Percentiles rank a stretch among this genome's conserved stretches.
Conservation (phyloP, 2,888 invertebrate species). For the Acanthopleura granulata region DNA sequence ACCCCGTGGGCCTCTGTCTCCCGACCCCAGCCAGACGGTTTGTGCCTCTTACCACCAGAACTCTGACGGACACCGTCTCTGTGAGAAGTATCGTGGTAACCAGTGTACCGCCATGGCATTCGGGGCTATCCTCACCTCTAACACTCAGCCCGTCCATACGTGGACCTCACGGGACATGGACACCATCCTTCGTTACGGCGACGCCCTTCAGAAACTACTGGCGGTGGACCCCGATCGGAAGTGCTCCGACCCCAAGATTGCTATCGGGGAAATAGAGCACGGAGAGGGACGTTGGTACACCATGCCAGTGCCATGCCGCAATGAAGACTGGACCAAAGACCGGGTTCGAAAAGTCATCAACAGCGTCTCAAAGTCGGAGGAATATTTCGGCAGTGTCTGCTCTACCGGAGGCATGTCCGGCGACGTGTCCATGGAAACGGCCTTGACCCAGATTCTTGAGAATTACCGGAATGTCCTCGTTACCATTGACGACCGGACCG, state of each 20-base stretch:
- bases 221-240: neutral
- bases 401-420: neutral
- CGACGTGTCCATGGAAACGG: neutral
- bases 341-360: neutral
- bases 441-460: neutral
- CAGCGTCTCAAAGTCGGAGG: neutral
- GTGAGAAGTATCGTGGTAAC: neutral
- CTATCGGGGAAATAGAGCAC: neutral
- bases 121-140: neutral
- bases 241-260: neutral
- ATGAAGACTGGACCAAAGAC: neutral
- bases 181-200: neutral
- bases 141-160: neutral
- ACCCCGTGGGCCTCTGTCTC: neutral
- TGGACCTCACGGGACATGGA: constrained; percentile 8
- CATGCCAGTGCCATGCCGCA: neutral
- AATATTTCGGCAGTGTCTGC: neutral
- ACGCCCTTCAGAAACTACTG: neutral
- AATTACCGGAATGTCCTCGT: neutral
- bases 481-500: neutral
- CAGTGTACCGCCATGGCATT: constrained; percentile 8
- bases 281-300: neutral
- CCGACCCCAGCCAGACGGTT: neutral
- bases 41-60: constrained; percentile 5
- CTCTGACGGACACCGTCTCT: neutral